phyloP scores from a whole-genome alignment of 2,113 vertebrate species.

The Okapia johnstoni region DNA sequence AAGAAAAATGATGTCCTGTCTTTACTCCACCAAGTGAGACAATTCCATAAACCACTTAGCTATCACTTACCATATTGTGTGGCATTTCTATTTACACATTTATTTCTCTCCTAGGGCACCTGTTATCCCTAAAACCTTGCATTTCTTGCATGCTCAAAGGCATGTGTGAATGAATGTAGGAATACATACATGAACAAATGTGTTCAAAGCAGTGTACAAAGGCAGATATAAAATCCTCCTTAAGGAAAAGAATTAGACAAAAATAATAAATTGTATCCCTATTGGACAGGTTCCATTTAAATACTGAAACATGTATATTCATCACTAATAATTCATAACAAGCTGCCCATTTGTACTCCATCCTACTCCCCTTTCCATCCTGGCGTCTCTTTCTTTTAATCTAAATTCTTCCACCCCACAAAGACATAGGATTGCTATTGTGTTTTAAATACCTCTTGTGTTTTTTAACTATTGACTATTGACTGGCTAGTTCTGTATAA shows the following conservation, averaged over 20 bases:
- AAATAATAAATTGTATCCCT: background rate
- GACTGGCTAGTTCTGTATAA: background rate
- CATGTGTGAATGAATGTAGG: background rate
- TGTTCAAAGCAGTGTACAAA: background rate
- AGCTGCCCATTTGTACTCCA: background rate
- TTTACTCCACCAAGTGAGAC: background rate
- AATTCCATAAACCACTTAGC: background rate
- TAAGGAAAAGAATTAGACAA: background rate
- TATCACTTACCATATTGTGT: background rate
- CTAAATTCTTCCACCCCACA: background rate
- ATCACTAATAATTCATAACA: background rate
- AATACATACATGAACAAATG: background rate
- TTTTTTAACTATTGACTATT: background rate
- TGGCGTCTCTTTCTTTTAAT: background rate
- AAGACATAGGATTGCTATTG: background rate
- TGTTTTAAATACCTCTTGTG: background rate
- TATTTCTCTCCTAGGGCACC: background rate
- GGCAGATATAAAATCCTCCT: background rate
- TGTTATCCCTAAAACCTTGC: background rate
- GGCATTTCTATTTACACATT: background rate
- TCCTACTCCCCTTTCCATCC: background rate
- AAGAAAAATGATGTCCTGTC: background rate
- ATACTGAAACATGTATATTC: background rate
- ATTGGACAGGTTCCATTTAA: background rate
- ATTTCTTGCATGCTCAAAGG: background rate